Percentiles rank a stretch among this genome's conserved stretches.
These are phyloP conservation scores for Opisthocomus hoazin DNA, from an alignment of 2,113 vertebrate genomes.

Conservation along the genomic window DNA sequence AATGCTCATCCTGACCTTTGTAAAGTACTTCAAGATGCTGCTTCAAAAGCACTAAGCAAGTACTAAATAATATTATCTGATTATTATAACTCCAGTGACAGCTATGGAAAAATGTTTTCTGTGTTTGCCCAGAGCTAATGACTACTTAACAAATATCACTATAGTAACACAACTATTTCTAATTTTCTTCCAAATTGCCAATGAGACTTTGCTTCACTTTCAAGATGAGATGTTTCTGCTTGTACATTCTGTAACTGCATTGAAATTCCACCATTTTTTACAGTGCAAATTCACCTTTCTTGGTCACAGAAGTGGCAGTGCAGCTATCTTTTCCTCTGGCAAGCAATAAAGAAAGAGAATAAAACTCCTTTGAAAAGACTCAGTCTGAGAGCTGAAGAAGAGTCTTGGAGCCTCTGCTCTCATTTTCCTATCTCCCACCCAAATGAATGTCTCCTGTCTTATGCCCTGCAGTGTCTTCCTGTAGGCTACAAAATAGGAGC, in stretches of 20 bases:
- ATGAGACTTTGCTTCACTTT: neutral
- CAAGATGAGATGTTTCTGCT: neutral
- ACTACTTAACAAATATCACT: slow-evolving; percentile 15
- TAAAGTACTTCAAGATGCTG: neutral
- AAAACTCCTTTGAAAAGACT: neutral
- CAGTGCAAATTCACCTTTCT: neutral
- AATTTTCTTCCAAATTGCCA: slow-evolving; percentile 17
- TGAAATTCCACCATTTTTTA: neutral
- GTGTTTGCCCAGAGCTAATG: neutral
- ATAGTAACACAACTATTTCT: neutral
- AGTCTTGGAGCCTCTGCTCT: neutral
- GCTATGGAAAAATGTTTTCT: neutral
- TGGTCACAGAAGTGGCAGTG: neutral
- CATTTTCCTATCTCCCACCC: neutral
- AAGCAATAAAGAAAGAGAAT: neutral
- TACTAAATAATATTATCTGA: slow-evolving; percentile 19
- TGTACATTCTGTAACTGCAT: neutral
- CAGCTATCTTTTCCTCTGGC: neutral
- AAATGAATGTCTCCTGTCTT: neutral
- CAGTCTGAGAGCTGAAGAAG: neutral
- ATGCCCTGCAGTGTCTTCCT: neutral
- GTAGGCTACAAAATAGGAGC: neutral
- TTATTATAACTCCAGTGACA: neutral
- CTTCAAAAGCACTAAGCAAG: slow-evolving; percentile 8
- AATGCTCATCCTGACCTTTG: neutral